Conservation (phyloP, 2,888 invertebrate genomes). For the Crematogaster levior region DNA sequence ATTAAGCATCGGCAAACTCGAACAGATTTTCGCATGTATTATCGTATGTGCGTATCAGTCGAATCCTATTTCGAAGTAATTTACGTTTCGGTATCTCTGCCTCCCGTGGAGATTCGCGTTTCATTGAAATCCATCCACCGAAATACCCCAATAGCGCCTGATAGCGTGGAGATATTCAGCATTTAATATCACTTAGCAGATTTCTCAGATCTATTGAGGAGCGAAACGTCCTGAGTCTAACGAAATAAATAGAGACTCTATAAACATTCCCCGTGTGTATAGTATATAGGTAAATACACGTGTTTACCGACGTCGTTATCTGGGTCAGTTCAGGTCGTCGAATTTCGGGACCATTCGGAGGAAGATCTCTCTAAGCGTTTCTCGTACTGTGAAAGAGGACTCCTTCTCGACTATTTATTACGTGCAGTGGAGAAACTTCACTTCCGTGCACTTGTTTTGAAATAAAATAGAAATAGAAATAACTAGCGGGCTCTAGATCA, state of each 20-base stretch:
- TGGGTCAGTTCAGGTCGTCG: constrained; percentile 55
- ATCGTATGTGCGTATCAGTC: too few species aligned
- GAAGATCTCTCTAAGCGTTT: constrained; percentile 33
- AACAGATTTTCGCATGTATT: too few species aligned
- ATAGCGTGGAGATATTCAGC: not conserved
- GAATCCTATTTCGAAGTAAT: not conserved
- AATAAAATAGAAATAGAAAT: constrained; percentile 28
- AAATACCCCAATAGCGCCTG: not conserved
- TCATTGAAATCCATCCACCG: not conserved
- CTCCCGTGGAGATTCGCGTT: not conserved
- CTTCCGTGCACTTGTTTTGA: not conserved
- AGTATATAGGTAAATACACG: constrained; percentile 18
- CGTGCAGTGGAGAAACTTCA: not conserved
- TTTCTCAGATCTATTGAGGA: not conserved
- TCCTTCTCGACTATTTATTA: constrained; percentile 14
- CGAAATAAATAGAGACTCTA: constrained; percentile 16
- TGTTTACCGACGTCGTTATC: constrained; percentile 45
- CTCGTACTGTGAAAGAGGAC: constrained; percentile 13
- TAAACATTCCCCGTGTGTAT: constrained; percentile 11
- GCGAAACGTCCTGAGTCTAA: constrained; percentile 14
- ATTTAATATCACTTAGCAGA: not conserved
- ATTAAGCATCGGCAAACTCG: too few species aligned
- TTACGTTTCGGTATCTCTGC: not conserved
- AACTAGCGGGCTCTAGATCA: not conserved
- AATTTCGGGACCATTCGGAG: constrained; percentile 34